Evolutionary conservation across 2,888 invertebrate species (phyloP).

Genomic region (Conistra vaccinii): DNA sequence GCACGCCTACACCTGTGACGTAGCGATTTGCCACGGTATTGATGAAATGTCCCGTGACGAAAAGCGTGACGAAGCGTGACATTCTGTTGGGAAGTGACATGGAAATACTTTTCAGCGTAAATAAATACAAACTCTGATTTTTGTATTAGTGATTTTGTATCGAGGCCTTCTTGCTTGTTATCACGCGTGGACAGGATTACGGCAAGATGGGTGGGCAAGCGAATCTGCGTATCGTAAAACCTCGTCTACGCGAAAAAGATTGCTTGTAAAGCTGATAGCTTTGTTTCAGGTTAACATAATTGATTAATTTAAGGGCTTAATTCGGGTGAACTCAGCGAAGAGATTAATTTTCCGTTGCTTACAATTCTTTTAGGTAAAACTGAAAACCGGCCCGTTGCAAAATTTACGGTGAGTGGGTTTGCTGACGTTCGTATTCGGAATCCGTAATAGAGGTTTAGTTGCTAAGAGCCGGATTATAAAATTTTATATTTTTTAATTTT

Average conservation of each 20-base stretch:
- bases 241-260: too few relatives aligned
- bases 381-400: neutral
- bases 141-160: constrained; percentile 12
- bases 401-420: neutral
- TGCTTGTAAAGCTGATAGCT: neutral
- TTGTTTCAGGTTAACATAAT: neutral
- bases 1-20: constrained; percentile 28
- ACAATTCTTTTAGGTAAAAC: neutral
- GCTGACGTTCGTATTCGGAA: neutral
- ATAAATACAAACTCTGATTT: constrained; percentile 4
- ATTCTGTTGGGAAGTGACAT: constrained; percentile 41
- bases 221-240: too few relatives aligned
- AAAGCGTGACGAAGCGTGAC: constrained; percentile 41
- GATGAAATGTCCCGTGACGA: constrained; percentile 43
- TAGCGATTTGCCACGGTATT: constrained; percentile 39
- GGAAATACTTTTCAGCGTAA: constrained; percentile 33
- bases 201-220: too few relatives aligned
- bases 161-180: neutral
- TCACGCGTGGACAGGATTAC: neutral
- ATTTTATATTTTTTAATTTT: too few relatives aligned
- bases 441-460: neutral
- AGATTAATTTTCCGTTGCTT: neutral
- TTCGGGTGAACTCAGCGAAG: neutral
- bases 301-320: neutral
- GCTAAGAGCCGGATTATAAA: too few relatives aligned